These are phyloP conservation scores for Anser cygnoides DNA, from an alignment of 2,113 vertebrate genomes.

Conservation along the genomic window DNA sequence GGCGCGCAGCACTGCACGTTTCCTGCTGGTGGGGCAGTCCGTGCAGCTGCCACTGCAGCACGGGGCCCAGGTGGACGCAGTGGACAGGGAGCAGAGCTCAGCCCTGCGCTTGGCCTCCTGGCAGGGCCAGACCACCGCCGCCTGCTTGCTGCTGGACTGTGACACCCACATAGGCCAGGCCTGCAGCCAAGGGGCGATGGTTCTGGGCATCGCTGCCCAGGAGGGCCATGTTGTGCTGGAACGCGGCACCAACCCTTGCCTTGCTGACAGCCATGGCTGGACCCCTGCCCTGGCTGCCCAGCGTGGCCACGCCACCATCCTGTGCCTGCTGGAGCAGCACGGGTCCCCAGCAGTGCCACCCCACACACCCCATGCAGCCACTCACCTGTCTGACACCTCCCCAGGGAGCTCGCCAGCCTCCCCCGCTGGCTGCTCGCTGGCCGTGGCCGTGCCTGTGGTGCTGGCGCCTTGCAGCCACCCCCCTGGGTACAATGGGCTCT, in stretches of 20 bases:
- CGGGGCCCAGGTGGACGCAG: slow-evolving; percentile 77
- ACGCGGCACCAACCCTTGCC: slow-evolving; percentile 76
- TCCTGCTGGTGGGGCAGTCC: slow-evolving; percentile 78
- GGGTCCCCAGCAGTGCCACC: slow-evolving; percentile 70
- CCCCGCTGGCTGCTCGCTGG: slow-evolving; percentile 78
- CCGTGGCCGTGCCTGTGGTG: slow-evolving; percentile 49
- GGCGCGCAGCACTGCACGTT: slow-evolving; percentile 78
- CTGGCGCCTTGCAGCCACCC: too few species aligned
- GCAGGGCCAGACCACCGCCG: slow-evolving; percentile 74
- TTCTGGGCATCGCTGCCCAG: slow-evolving; percentile 81
- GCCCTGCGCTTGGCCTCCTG: slow-evolving; percentile 82
- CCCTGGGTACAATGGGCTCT: slow-evolving; percentile 54
- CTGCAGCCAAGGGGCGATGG: slow-evolving; percentile 78
- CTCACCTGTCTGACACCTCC: slow-evolving; percentile 45
- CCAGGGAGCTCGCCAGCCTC: slow-evolving; percentile 75
- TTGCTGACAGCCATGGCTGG: slow-evolving; percentile 78
- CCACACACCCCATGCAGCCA: not conserved
- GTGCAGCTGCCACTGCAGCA: slow-evolving; percentile 74
- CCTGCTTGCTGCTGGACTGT: slow-evolving; percentile 65
- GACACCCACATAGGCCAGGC: slow-evolving; percentile 72
- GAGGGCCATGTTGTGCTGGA: slow-evolving; percentile 79
- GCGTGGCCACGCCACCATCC: slow-evolving; percentile 70
- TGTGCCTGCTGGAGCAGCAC: slow-evolving; percentile 76
- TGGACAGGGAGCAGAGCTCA: slow-evolving; percentile 76
- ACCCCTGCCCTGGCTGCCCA: slow-evolving; percentile 55